Conservation (phyloP, 2,113 vertebrate genomes). For the Misgurnus anguillicaudatus region DNA sequence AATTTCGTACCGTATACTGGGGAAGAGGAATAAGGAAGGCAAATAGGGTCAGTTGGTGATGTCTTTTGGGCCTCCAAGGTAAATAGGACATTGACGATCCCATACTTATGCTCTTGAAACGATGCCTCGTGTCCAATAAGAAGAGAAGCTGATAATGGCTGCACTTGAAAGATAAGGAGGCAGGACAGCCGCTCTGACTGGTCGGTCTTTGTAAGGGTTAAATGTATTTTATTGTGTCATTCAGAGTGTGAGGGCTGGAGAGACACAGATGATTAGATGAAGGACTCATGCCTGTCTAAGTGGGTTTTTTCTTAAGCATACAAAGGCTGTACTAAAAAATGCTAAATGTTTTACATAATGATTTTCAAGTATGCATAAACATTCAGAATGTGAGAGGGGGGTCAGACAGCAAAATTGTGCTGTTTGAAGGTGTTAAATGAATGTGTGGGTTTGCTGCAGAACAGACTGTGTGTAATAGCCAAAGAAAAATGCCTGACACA, state of each 20-base stretch:
- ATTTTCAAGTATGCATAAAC: slow-evolving; percentile 39
- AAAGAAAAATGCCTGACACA: background rate
- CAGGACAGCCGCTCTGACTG: slow-evolving; percentile 18
- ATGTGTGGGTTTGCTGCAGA: background rate
- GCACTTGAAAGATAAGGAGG: slow-evolving; percentile 30
- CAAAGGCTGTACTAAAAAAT: slow-evolving; percentile 10
- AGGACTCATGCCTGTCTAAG: slow-evolving; percentile 22
- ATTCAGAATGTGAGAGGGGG: slow-evolving; percentile 23
- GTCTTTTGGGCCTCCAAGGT: slow-evolving; percentile 76
- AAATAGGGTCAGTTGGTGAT: slow-evolving; percentile 52
- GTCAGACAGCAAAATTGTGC: background rate
- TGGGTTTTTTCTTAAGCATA: slow-evolving; percentile 6
- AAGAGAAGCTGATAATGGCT: slow-evolving; percentile 14
- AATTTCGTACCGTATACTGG: no score
- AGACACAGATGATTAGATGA: slow-evolving; percentile 25
- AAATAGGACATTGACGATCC: slow-evolving; percentile 86
- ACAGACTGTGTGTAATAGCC: background rate
- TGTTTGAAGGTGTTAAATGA: slow-evolving; percentile 34
- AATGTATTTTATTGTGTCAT: slow-evolving; percentile 25
- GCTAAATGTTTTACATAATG: slow-evolving; percentile 8
- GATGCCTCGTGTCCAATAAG: slow-evolving; percentile 76
- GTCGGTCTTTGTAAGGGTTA: slow-evolving; percentile 11
- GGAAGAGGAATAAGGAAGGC: background rate
- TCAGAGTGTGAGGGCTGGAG: slow-evolving; percentile 19
- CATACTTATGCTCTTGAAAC: slow-evolving; percentile 84